Base-by-base conservation (phyloP, 2,888 invertebrate species). In the Mythimna lalbum region DNA sequence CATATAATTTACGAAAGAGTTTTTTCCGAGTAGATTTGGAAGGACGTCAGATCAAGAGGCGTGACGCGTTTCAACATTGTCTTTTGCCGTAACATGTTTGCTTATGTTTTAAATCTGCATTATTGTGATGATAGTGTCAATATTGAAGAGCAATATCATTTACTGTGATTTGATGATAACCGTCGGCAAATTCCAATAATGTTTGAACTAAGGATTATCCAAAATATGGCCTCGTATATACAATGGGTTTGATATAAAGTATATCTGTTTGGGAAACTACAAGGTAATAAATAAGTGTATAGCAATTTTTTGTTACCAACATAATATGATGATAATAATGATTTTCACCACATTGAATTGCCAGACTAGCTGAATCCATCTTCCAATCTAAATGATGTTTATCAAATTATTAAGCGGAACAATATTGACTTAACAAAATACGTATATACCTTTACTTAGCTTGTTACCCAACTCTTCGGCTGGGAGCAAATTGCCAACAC, bases 41-140 rank as follows among this genome's bases (percentile, higher is more conserved):
- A 93, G 93, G 93, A 92, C 92, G 88, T 86, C 87, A 63, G 73
- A 60, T 49, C 68, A 83, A 81, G 63, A 64, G 88, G 87, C 93
- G 92, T 93, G 91, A 93, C 93, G 90, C 49, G 76, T 93, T 91
- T 88, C 92, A 81, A 91, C 90, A 91, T 84, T 87, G 81, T 84
- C 80, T 76, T 49, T 81, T 73, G 63, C 6, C 12, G 72, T 60
- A 60, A 66, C 68, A 73, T 65, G 53, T 69, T 69, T 72, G 57
- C 23, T 71, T 73, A 53, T 73, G 63, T 63, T 71, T 63, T 49
- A 39, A 64, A 68, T 78, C 43, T 39, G 33, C 4, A 52, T 60
- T 63, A 19, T 39, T 64, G 36, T 57, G 23, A 43, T 23, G 5
- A 49, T 49, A 31, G 1, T 52, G 21, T 21, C 10, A 68, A 67